These are phyloP conservation scores for Drosophila antonietae DNA, from an alignment of 2,888 invertebrate genomes.

Conservation along the genomic window DNA sequence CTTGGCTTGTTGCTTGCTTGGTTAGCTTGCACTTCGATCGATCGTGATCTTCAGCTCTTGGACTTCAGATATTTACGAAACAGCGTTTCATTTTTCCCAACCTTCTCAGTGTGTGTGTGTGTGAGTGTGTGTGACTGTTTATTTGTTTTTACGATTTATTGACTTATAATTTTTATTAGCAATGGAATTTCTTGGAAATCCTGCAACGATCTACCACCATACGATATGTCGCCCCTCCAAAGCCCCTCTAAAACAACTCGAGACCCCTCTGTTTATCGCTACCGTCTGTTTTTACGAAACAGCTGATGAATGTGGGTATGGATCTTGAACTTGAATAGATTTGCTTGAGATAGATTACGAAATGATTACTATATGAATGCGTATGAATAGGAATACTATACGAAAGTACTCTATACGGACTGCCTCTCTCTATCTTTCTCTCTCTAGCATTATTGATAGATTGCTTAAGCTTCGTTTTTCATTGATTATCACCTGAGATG, in stretches of 20 bases:
- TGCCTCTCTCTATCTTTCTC: background rate
- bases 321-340: slow-evolving; percentile 13
- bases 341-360: background rate
- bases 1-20: slow-evolving; percentile 6
- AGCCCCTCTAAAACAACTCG: background rate
- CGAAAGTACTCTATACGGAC: background rate
- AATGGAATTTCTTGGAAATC: slow-evolving; percentile 76
- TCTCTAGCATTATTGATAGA: background rate
- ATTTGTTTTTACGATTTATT: slow-evolving; percentile 75
- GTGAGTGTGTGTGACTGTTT: slow-evolving; percentile 52
- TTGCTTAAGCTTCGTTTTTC: slow-evolving; percentile 9
- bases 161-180: slow-evolving; percentile 81
- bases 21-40: slow-evolving; percentile 34
- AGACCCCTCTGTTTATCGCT: slow-evolving; percentile 5
- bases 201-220: slow-evolving; percentile 55
- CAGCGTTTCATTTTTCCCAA: slow-evolving; percentile 64
- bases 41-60: slow-evolving; percentile 28
- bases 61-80: slow-evolving; percentile 32
- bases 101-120: slow-evolving; percentile 7
- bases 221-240: slow-evolving; percentile 39
- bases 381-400: background rate
- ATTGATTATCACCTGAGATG: slow-evolving; percentile 13
- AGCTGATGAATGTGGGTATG: slow-evolving; percentile 26
- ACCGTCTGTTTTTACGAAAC: slow-evolving; percentile 47
- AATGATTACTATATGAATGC: background rate